Conservation (phyloP, 2,797 vertebrate species). For the Acanthurus leucopareius region DNA sequence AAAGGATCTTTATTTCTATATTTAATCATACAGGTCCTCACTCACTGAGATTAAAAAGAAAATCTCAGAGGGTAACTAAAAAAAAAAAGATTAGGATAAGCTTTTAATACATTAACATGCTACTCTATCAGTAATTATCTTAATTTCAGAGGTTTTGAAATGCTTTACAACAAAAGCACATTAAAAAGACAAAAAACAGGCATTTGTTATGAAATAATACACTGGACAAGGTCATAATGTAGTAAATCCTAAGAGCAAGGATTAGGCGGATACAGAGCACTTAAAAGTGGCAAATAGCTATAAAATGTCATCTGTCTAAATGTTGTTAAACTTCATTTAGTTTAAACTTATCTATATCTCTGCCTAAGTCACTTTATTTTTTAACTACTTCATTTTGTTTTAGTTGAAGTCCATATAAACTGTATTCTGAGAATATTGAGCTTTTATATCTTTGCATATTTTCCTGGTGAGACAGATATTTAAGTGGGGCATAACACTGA, state of each 20-base stretch:
- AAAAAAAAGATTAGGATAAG: not conserved
- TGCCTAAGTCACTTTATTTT: no score
- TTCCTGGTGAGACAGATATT: no score
- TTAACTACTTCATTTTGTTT: no score
- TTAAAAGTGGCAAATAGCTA: not conserved
- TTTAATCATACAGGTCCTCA: conserved; percentile 33
- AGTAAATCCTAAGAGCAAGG: not conserved
- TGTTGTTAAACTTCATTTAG: not conserved
- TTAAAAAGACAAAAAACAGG: not conserved
- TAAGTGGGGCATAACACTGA: no score
- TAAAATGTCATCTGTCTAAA: not conserved
- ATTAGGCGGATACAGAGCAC: not conserved
- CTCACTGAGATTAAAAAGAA: not conserved
- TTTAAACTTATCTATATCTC: not conserved
- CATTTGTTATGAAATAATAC: not conserved
- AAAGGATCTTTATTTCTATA: conserved; percentile 61
- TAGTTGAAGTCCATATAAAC: no score
- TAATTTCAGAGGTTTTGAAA: not conserved
- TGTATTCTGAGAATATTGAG: no score
- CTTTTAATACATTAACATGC: not conserved
- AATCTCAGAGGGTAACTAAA: not conserved
- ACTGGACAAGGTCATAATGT: no score
- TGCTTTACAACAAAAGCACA: not conserved
- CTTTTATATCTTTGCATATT: no score
- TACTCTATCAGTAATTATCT: not conserved